Percentiles rank a stretch among this genome's conserved stretches.
These are phyloP conservation scores for Scaptomyza tumidula DNA, from an alignment of 2,888 invertebrate species.

Conservation along the genomic window DNA sequence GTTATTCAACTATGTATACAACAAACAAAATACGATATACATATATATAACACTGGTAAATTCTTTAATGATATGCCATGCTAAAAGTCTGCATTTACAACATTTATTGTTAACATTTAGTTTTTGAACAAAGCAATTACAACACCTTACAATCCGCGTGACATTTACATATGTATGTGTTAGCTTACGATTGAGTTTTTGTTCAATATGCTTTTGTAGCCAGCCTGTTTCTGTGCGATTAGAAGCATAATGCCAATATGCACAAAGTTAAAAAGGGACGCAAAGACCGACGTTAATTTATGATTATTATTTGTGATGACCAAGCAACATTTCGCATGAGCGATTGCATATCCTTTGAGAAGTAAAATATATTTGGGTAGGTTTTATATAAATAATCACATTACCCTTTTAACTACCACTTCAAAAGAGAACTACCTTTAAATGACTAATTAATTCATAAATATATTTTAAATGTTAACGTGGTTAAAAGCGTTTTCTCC, in stretches of 20 bases:
- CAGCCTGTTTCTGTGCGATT: constrained; percentile 43
- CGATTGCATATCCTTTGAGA: constrained; percentile 7
- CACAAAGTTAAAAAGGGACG: background rate
- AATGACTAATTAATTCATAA: background rate
- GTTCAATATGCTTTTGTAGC: background rate
- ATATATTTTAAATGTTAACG: background rate
- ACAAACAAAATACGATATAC: background rate
- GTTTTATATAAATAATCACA: background rate
- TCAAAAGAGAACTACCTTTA: background rate
- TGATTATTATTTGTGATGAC: constrained; percentile 60
- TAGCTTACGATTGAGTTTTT: background rate
- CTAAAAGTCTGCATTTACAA: background rate
- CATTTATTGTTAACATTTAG: background rate
- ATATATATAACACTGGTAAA: background rate
- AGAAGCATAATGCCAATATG: constrained; percentile 31
- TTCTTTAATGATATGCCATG: constrained; percentile 1
- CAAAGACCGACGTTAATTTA: constrained; percentile 38
- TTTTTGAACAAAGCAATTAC: background rate
- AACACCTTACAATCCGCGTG: background rate
- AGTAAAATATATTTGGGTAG: constrained; percentile 22
- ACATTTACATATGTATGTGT: background rate
- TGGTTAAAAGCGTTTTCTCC: background rate
- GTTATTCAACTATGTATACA: constrained; percentile 11
- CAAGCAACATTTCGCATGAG: constrained; percentile 13
- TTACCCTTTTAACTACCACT: background rate